Evolutionary conservation across 35 echinoderm and acorn worm species (phyloP), one percentile per base, ranked within the genome.

Genomic region (Patiria miniata): DNA sequence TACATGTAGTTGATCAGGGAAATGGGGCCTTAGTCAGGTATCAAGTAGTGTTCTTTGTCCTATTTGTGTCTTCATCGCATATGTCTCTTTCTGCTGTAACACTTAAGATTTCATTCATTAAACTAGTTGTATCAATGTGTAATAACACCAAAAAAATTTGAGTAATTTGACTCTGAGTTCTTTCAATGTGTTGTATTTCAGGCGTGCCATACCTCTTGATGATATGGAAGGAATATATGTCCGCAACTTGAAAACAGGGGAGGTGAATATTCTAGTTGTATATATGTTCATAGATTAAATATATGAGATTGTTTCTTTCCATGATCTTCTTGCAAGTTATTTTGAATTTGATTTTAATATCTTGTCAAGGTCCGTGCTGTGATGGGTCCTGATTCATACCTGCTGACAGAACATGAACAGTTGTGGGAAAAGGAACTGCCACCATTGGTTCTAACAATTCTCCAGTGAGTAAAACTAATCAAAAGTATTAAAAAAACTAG

Each of bases 151-250:
- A n/a, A n/a, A n/a, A n/a, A n/a, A n/a, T n/a, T n/a, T n/a, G n/a
- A n/a, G n/a, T n/a, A n/a, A n/a, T n/a, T n/a, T n/a, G n/a, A n/a
- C 42, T 47, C 12, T 47, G 42, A 47, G 42, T 47, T 84, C 19
- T 56, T 26, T 84, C 2, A 22, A 22, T 32, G 34, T 59, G 28
- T 0, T 51, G 9, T 84, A n/a, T 79, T 83, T 34, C 85, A 92
- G 93, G 81, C 77, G 91, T 89, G 92, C 96, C 60, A 94, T 94
- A 39, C 76, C 96, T 18, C 82, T 98, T 32, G 82, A 86, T 50
- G 86, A 91, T 10, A 91, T 94, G 93, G 96, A 98, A 92, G 96
- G 96, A 16, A 94, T 94, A 40, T 98, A 98, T 60, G 83, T 98
- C 55, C 87, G 92, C 32, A 91, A 98, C 55, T 76, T 98, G 40